Conservation (phyloP, 2,113 vertebrate species). For the Talpa occidentalis region DNA sequence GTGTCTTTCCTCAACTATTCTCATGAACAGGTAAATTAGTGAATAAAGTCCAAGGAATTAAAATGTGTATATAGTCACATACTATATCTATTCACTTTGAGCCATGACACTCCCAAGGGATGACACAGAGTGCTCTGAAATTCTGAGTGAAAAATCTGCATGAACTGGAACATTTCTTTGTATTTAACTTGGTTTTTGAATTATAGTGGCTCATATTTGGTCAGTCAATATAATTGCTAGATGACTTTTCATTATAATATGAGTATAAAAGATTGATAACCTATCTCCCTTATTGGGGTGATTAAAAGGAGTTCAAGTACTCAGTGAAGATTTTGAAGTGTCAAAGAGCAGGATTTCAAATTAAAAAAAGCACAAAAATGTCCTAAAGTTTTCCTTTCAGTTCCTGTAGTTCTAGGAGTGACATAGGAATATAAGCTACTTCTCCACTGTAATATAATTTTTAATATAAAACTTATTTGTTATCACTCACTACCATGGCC, state of each 20-base stretch:
- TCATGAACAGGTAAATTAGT: background rate
- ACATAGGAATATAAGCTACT: slow-evolving; percentile 71
- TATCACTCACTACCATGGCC: slow-evolving; percentile 66
- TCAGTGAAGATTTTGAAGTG: background rate
- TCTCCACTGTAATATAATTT: slow-evolving; percentile 70
- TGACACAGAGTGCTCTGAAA: background rate
- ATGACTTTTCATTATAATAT: background rate
- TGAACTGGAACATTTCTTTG: background rate
- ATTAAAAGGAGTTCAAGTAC: background rate
- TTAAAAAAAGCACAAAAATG: background rate
- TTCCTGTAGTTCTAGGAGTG: background rate
- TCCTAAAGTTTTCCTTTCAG: slow-evolving; percentile 38
- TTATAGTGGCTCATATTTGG: background rate
- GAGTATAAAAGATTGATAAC: background rate
- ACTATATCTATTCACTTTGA: background rate
- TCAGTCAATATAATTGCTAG: background rate
- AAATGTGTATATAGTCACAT: background rate
- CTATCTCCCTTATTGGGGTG: background rate
- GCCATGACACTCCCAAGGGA: background rate
- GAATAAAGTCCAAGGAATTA: background rate
- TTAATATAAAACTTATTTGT: slow-evolving; percentile 79
- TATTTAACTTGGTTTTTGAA: background rate
- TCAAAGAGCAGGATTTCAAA: slow-evolving; percentile 22
- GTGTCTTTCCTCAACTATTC: background rate
- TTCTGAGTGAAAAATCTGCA: background rate